phyloP scores from a whole-genome alignment of 2,888 invertebrate genomes.

The Neoitamus cyanurus region DNA sequence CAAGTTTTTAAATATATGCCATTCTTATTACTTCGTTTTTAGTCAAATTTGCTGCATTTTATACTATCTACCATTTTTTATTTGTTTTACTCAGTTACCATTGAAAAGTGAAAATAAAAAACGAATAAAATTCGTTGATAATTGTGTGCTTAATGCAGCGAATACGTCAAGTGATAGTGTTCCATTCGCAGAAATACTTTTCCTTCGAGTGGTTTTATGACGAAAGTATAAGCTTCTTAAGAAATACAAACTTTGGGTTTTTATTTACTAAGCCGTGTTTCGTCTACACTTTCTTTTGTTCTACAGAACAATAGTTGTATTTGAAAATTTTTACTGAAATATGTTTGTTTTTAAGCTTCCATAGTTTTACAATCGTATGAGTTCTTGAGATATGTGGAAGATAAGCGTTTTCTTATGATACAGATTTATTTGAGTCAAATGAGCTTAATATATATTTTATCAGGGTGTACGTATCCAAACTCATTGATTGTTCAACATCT shows the following conservation, averaged over 20 bases:
- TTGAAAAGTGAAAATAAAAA: background rate
- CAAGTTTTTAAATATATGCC: slow-evolving; percentile 21
- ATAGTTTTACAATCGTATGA: no score
- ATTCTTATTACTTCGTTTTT: background rate
- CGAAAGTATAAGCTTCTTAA: background rate
- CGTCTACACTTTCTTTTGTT: background rate
- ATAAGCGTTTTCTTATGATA: no score
- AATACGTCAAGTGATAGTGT: background rate
- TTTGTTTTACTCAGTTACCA: background rate
- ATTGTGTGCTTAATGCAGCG: background rate
- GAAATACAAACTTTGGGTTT: background rate
- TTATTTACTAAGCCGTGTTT: background rate
- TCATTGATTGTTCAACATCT: no score
- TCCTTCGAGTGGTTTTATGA: background rate
- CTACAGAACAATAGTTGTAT: background rate
- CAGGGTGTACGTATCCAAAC: background rate
- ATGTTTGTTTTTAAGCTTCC: background rate
- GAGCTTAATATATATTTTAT: no score
- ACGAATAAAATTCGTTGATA: background rate
- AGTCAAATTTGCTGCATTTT: background rate
- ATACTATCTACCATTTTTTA: background rate
- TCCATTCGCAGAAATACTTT: background rate
- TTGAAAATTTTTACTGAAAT: background rate
- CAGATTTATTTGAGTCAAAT: no score
- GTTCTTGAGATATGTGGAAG: no score